A percentile compares a stretch with the other conserved stretches of the same genome.
phyloP scores from a whole-genome alignment of 1,140 invertebrate genomes.

The Colletes gigas region DNA sequence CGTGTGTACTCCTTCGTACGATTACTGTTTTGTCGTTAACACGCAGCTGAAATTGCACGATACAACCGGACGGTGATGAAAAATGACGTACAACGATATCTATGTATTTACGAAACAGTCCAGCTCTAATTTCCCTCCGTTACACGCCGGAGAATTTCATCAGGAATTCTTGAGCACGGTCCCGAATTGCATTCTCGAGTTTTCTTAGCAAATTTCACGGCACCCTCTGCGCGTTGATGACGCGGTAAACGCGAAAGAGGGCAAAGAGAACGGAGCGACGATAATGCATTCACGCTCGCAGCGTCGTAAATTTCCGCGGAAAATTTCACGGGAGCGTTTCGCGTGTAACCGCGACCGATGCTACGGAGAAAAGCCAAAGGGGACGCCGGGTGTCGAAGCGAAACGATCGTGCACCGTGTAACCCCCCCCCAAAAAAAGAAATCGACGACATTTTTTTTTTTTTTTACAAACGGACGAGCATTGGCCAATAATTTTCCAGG shows the following conservation, averaged over 20 bases:
- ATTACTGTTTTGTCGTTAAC: conserved; percentile 36
- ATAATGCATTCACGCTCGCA: neutral
- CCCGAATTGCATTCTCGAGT: neutral
- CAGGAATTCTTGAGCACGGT: too few relatives aligned
- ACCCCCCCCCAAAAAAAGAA: conserved; percentile 25
- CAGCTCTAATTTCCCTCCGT: neutral
- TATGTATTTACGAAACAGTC: too few relatives aligned
- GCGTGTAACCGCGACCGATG: conserved; percentile 17
- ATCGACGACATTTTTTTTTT: conserved; percentile 12
- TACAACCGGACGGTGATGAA: neutral
- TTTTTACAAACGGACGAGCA: conserved; percentile 45
- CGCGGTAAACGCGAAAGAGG: neutral
- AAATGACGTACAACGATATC: too few relatives aligned
- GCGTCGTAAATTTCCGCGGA: neutral
- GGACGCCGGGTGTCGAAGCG: neutral
- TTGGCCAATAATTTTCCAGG: conserved; percentile 72
- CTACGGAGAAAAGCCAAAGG: conserved; percentile 12
- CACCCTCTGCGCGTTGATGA: neutral
- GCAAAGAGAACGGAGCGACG: neutral
- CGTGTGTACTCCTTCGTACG: conserved; percentile 11
- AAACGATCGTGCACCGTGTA: neutral
- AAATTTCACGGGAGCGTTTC: neutral
- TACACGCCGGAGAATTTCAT: neutral
- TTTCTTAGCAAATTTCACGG: conserved; percentile 1
- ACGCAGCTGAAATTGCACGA: neutral